A percentile compares a stretch with the other conserved stretches of the same genome.
phyloP scores from a whole-genome alignment of 2,888 invertebrate genomes.

The Cryptus armator region DNA sequence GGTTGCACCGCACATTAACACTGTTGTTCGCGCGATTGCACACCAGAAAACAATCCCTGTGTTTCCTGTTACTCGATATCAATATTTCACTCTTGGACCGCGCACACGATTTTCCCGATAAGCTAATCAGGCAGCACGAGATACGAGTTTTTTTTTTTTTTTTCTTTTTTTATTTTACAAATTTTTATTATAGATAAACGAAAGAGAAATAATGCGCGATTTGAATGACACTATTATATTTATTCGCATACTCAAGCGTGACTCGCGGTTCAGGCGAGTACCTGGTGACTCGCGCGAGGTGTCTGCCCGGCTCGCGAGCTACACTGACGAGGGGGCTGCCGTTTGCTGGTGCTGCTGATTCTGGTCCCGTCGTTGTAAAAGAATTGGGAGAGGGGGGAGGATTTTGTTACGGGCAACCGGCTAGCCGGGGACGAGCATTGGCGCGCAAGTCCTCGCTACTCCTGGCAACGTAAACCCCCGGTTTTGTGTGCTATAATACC shows the following conservation, averaged over 20 bases:
- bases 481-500: conserved; percentile 59
- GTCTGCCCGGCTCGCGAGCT: conserved; percentile 51
- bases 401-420: conserved; percentile 70
- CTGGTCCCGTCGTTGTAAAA: conserved; percentile 59
- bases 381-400: conserved; percentile 70
- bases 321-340: conserved; percentile 46
- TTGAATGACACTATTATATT: no score
- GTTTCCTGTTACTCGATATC: no score
- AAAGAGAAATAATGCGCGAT: neutral
- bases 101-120: no score
- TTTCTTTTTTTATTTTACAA: no score
- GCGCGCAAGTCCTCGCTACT: conserved; percentile 44
- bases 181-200: neutral
- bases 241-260: conserved; percentile 29
- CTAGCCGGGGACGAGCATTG: conserved; percentile 71
- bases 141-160: no score
- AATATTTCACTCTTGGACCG: no score
- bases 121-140: no score
- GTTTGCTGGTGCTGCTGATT: conserved; percentile 27
- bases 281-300: conserved; percentile 56
- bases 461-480: conserved; percentile 48
- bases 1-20: no score
- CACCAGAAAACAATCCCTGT: no score
- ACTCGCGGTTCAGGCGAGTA: conserved; percentile 32
- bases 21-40: no score